Evolutionary conservation across 2,113 vertebrate genomes (phyloP), one percentile per base, ranked within the genome.

Genomic region (Conger conger): DNA sequence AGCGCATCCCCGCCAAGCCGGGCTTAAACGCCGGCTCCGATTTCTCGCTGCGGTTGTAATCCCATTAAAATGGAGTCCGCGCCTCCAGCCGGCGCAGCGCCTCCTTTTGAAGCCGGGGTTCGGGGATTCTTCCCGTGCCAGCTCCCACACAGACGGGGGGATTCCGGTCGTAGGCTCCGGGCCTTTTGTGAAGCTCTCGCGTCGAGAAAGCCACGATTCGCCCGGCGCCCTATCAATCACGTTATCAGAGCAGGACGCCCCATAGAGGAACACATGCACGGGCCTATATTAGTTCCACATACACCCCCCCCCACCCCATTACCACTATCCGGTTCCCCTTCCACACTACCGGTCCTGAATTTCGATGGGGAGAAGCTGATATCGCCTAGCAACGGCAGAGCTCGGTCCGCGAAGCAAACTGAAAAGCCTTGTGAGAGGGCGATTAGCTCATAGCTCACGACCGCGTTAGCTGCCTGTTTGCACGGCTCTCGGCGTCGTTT

Each of bases 1-100:
- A 86, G 87, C 4, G 27, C 27, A 84, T 90, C 89, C 89, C 89
- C 90, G 91, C 83, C 86, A 88, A 45, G 86, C 88, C 86, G 86
- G 86, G 86, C 88, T 91, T 86, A 90, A 87, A 89, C 80, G 81
- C 86, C 42, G 3, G 57, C 9, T 1, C 1, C 82, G 82, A 36
- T 57, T 86, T 84, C 80, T 84, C 83, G 84, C 68, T 53, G 82
- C 81, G 80, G 84, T n/a, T n/a, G n/a, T 35, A 86, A 57, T 80
- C 81, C 80, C 80, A 84, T 84, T 76, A 85, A 84, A 88, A 86
- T 86, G 83, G 84, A 73, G 42, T 42, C 80, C 77, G 18, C 60
- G 38, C 79, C 73, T 89, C 82, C 40, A n/a, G 45, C 77, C 54
- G 9, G 37, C 38, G 73, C 36, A 78, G 40, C 53, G 53, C 27